Evolutionary conservation across 2,113 vertebrate species (phyloP), one percentile per base, ranked within the genome.

Genomic region (Rafetus swinhoei): DNA sequence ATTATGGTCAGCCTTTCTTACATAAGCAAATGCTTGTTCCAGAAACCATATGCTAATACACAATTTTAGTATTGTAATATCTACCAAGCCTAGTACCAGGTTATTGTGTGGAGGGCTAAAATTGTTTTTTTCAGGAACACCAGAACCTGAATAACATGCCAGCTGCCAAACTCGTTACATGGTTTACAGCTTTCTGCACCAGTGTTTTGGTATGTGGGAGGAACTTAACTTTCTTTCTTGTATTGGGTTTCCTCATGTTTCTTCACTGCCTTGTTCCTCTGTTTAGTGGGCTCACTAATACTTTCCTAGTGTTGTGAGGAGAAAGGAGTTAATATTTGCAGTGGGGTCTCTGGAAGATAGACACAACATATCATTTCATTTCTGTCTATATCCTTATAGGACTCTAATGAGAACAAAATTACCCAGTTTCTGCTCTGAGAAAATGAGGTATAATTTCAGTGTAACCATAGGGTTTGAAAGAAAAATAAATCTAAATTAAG

Each of bases 371-470:
- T 39, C 3, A 56, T 13, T 82, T 93, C 86, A 2, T 10, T 86
- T 79, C 21, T 84, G 5, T 6, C 15, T 18, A 15, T 50, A 35
- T 72, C 81, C 87, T 22, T 87, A 55, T 50, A 77, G 6, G 3
- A 50, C 35, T 76, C 19, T 76, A 76, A 65, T 39, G 77, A 90
- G 88, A 90, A 1, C 22, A 56, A 81, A 2, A 72, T 4, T 1
- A 13, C 0, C 0, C 3, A 0, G 0, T 4, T 74, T 69, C 25
- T 56, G 76, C 45, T 4, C 1, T 21, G 11, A 62, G 18, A 54
- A 13, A 4, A 74, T 65, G 15, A 82, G 2, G 3, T 9, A 52
- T 0, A 4, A 32, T 1, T 52, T 81, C 82, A 81, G 54, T 69
- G 69, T 39, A 60, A 62, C 54, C 35, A 9, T 2, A 39, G 24